Evolutionary conservation across 2,888 invertebrate species (phyloP), one percentile per base, ranked within the genome.

Genomic region (Capitulum mitella): DNA sequence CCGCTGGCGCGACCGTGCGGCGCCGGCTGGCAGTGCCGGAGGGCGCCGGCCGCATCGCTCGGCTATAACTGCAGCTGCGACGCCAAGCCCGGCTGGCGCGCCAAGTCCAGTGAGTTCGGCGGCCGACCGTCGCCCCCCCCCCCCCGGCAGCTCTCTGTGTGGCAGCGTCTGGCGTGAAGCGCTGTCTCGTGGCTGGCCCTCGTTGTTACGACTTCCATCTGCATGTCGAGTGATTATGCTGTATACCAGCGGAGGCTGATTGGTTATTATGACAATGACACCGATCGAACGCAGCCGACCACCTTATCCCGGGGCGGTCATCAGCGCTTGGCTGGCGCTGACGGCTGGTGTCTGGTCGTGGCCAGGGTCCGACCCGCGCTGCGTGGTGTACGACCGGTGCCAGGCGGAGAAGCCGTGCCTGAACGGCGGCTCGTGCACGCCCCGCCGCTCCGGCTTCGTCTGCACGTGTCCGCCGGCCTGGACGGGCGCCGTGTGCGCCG

Each of bases 61-160:
- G 76, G 76, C 43, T 76, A 76, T 32, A 76, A 48, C 46, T 76
- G 76, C 32, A 48, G 46, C 32, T 76, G 76, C 32, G n/a, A 29
- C 46, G n/a, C 46, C 76, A 43, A 32, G 46, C 76, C 76, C 6
- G 76, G 76, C n/a, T 76, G 46, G 46, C 43, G 76, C 29, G 76
- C 76, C 46, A 48, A 37, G 40, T 70, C 70, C 40, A 22, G 70
- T 70, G 26, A 40, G 70, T 40, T 29, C 6, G 54, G 10, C 46
- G 46, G 8, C 46, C 46, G 14, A n/a, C n/a, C n/a, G n/a, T n/a
- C n/a, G n/a, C n/a, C n/a, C n/a, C n/a, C n/a, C n/a, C n/a, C n/a
- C n/a, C n/a, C n/a, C n/a, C n/a, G n/a, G n/a, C n/a, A n/a, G n/a
- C n/a, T n/a, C n/a, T n/a, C n/a, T n/a, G n/a, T n/a, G n/a, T n/a